These are phyloP conservation scores for Arge pagana DNA, from an alignment of 2,888 invertebrate genomes.

Conservation along the genomic window DNA sequence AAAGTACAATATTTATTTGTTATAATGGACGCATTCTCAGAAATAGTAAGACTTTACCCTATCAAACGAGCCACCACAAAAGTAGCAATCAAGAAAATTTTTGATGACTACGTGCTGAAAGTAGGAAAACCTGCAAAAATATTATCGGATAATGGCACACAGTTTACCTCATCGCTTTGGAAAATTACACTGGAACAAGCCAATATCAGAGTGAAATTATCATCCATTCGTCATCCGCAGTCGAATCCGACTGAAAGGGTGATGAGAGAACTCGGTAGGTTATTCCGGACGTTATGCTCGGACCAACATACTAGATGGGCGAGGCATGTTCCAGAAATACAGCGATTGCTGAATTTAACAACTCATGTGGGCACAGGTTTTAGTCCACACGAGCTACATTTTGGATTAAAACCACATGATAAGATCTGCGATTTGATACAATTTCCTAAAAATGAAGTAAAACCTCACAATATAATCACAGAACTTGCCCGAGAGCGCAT, in stretches of 20 bases:
- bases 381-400: too few species aligned
- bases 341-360: too few species aligned
- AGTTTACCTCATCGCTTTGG: slow-evolving; percentile 35
- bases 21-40: slow-evolving; percentile 30
- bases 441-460: too few species aligned
- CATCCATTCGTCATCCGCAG: slow-evolving; percentile 32
- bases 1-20: slow-evolving; percentile 27
- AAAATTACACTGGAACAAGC: background rate
- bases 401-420: too few species aligned
- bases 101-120: slow-evolving; percentile 4
- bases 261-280: slow-evolving; percentile 33
- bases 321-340: too few species aligned
- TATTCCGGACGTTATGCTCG: too few species aligned
- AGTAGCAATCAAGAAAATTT: slow-evolving; percentile 19
- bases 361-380: too few species aligned
- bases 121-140: slow-evolving; percentile 20
- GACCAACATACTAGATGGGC: too few species aligned
- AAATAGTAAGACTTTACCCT: slow-evolving; percentile 35
- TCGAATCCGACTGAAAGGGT: slow-evolving; percentile 35
- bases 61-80: slow-evolving; percentile 30
- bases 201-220: slow-evolving; percentile 7
- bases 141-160: slow-evolving; percentile 32
- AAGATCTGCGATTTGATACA: too few species aligned
- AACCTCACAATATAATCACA: too few species aligned
- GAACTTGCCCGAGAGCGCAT: too few species aligned